phyloP scores from a whole-genome alignment of 2,797 vertebrate genomes.

The Cryptoblepharus egeriae region DNA sequence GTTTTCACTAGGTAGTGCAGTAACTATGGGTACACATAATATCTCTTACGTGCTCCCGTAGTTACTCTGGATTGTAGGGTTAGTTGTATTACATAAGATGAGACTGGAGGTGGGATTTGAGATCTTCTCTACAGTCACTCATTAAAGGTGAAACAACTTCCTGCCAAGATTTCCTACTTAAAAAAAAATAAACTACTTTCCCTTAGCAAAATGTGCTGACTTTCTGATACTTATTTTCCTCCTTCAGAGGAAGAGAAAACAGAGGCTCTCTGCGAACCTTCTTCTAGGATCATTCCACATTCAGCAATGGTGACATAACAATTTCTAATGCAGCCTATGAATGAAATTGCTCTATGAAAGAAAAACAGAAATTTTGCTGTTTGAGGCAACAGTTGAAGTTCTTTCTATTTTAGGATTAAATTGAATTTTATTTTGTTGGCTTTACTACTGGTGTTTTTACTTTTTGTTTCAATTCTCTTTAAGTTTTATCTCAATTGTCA shows the following conservation, averaged over 20 bases:
- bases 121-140: background rate
- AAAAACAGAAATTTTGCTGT: background rate
- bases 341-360: too few relatives aligned
- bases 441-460: too few relatives aligned
- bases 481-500: too few relatives aligned
- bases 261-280: background rate
- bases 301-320: background rate
- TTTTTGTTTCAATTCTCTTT: too few relatives aligned
- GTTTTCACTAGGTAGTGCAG: too few relatives aligned
- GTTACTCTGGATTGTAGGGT: too few relatives aligned
- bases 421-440: too few relatives aligned
- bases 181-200: background rate
- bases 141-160: constrained; percentile 10
- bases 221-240: background rate
- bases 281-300: background rate
- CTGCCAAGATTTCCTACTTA: background rate
- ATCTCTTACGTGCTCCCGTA: too few relatives aligned
- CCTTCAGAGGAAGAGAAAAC: background rate
- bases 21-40: too few relatives aligned
- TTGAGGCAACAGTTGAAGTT: background rate
- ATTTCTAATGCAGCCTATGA: background rate
- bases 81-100: background rate
- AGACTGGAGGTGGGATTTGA: background rate
- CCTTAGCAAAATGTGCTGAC: background rate
- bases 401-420: too few relatives aligned